Evolutionary conservation across 2,888 invertebrate genomes (phyloP).

Genomic region (Phyllotreta cruciferae): DNA sequence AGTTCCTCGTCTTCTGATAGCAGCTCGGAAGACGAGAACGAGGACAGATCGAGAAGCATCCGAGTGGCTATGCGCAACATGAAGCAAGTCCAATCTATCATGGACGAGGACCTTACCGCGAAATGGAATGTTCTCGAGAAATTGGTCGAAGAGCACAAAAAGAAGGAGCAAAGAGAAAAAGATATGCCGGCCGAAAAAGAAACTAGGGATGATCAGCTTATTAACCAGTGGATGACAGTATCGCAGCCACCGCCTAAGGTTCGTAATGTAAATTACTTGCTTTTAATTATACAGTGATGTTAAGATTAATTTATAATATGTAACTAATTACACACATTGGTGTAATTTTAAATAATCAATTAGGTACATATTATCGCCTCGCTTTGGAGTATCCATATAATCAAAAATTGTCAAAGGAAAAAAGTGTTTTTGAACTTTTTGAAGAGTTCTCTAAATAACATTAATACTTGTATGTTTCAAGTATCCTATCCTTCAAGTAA

Average conservation of each 20-base stretch:
- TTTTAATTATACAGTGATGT: too few relatives aligned
- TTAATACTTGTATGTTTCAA: too few relatives aligned
- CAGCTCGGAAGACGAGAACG: slow-evolving; percentile 54
- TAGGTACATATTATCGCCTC: too few relatives aligned
- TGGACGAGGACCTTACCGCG: slow-evolving; percentile 60
- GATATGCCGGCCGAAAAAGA: slow-evolving; percentile 15
- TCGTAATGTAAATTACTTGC: background rate
- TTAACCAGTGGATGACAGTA: slow-evolving; percentile 65
- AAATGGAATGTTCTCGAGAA: slow-evolving; percentile 60
- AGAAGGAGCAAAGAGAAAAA: slow-evolving; percentile 48
- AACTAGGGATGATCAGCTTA: slow-evolving; percentile 53
- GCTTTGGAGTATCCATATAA: too few relatives aligned
- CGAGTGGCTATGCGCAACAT: slow-evolving; percentile 71
- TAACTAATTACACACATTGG: too few relatives aligned
- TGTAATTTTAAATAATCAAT: too few relatives aligned
- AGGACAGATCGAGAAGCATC: slow-evolving; percentile 67
- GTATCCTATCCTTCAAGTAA: too few relatives aligned
- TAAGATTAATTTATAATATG: too few relatives aligned
- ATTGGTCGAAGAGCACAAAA: slow-evolving; percentile 62
- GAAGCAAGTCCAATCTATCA: slow-evolving; percentile 60
- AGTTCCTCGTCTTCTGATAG: slow-evolving; percentile 60
- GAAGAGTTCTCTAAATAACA: too few relatives aligned
- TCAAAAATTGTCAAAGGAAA: too few relatives aligned
- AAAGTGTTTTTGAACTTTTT: too few relatives aligned
- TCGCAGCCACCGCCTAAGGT: slow-evolving; percentile 48